A percentile compares a stretch with the other conserved stretches of the same genome.
Conservation (phyloP, 2,113 vertebrate species). For the Miniopterus natalensis region DNA sequence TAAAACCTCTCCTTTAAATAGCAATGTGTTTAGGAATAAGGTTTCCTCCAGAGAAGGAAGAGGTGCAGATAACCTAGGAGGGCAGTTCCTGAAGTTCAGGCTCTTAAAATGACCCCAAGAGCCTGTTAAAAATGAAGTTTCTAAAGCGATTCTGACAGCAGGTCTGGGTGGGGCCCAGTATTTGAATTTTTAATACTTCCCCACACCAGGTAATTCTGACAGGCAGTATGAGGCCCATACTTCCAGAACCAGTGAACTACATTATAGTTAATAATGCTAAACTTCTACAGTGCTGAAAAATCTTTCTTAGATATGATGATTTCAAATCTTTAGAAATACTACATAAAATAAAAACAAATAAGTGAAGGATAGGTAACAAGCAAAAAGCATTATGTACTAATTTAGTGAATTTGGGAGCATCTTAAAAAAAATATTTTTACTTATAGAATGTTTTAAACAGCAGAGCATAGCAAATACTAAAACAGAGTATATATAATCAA, state of each 20-base stretch:
- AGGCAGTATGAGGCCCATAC: neutral
- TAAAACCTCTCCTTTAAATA: constrained; percentile 16
- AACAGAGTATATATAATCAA: neutral
- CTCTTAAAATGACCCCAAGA: neutral
- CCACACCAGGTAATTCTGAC: neutral
- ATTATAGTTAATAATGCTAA: neutral
- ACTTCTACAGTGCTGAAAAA: neutral
- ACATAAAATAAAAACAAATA: neutral
- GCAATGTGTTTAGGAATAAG: neutral
- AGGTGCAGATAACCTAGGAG: neutral
- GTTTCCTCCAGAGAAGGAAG: neutral
- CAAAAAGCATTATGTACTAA: neutral
- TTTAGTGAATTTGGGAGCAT: neutral
- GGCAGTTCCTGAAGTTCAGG: neutral
- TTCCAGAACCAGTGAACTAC: neutral
- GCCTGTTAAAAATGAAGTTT: neutral
- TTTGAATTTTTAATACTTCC: neutral
- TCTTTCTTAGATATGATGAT: neutral
- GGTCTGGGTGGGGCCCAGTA: too few species aligned
- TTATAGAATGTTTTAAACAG: constrained; percentile 4
- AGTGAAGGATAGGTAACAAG: neutral
- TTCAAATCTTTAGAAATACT: constrained; percentile 38
- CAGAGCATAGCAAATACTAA: neutral
- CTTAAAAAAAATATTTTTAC: constrained; percentile 13
- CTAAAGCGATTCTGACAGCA: neutral